phyloP scores from a whole-genome alignment of 2,797 vertebrate genomes.

The Australoheros facetus region DNA sequence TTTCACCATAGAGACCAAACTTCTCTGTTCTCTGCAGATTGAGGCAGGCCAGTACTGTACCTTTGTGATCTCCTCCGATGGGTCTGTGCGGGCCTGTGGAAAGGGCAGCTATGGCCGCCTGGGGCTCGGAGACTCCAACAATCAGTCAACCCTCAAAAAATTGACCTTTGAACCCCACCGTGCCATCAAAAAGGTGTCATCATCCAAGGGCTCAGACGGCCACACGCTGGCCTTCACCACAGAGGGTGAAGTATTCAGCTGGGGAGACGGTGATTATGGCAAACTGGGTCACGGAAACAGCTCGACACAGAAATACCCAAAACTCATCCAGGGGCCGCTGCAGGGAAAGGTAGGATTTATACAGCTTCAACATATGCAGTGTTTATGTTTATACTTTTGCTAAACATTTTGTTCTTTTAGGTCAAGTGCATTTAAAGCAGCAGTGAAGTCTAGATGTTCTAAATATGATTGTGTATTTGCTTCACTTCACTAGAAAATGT shows the following conservation, averaged over 20 bases:
- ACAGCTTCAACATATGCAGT: accelerated
- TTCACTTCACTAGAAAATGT: not conserved
- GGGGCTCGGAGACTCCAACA: slow-evolving; percentile 87
- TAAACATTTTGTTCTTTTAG: too few relatives aligned
- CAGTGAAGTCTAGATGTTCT: not conserved
- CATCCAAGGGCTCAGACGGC: slow-evolving; percentile 86
- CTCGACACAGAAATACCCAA: slow-evolving; percentile 87
- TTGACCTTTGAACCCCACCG: slow-evolving; percentile 84
- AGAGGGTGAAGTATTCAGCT: slow-evolving; percentile 86
- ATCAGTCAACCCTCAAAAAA: slow-evolving; percentile 86
- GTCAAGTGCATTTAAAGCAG: not conserved
- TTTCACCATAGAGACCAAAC: not conserved
- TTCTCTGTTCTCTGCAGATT: slow-evolving; percentile 65
- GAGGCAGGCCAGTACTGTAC: slow-evolving; percentile 88
- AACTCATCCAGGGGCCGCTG: slow-evolving; percentile 85
- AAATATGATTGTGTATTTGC: accelerated
- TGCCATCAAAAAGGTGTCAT: slow-evolving; percentile 84
- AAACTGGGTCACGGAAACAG: slow-evolving; percentile 88
- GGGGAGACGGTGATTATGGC: slow-evolving; percentile 87
- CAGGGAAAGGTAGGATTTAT: slow-evolving; percentile 80
- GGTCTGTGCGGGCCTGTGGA: slow-evolving; percentile 84
- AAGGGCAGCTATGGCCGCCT: slow-evolving; percentile 86
- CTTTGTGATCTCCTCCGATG: slow-evolving; percentile 84
- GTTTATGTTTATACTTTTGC: too few relatives aligned
- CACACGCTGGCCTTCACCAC: slow-evolving; percentile 85